Conservation (phyloP, 2,797 vertebrate genomes). For the Gymnothorax reevesii region DNA sequence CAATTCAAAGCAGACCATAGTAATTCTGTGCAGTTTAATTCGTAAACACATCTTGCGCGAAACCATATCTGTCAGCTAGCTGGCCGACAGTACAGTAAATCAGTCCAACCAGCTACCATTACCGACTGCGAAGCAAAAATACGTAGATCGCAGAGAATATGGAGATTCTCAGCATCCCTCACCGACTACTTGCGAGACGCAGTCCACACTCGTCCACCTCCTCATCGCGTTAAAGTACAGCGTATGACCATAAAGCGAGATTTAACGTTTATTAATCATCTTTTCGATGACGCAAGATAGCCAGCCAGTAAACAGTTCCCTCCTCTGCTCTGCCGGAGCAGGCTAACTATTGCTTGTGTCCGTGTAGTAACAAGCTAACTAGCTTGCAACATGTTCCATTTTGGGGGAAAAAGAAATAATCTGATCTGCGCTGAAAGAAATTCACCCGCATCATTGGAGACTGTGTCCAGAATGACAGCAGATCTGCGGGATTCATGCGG, state of each 20-base stretch:
- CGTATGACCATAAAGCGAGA: background rate
- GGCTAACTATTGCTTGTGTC: background rate
- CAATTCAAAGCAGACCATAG: background rate
- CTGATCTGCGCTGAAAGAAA: constrained; percentile 17
- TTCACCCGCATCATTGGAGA: constrained; percentile 20
- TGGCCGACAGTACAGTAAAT: background rate
- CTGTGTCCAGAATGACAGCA: constrained; percentile 5
- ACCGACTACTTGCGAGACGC: background rate
- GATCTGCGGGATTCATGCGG: background rate
- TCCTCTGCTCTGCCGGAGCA: background rate
- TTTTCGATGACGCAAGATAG: background rate
- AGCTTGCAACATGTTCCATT: constrained; percentile 24
- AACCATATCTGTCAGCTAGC: background rate
- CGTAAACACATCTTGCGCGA: background rate
- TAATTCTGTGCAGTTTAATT: background rate
- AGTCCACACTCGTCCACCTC: background rate
- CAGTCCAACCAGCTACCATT: background rate
- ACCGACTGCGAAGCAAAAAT: background rate
- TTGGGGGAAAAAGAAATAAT: constrained; percentile 11
- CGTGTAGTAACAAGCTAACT: background rate
- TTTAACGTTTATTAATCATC: background rate
- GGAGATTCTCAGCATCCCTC: background rate
- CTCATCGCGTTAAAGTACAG: no score
- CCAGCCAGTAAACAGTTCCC: background rate
- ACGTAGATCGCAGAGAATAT: background rate